phyloP scores from a whole-genome alignment of 2,797 vertebrate genomes.

The Enteromius afrohamiltoni region DNA sequence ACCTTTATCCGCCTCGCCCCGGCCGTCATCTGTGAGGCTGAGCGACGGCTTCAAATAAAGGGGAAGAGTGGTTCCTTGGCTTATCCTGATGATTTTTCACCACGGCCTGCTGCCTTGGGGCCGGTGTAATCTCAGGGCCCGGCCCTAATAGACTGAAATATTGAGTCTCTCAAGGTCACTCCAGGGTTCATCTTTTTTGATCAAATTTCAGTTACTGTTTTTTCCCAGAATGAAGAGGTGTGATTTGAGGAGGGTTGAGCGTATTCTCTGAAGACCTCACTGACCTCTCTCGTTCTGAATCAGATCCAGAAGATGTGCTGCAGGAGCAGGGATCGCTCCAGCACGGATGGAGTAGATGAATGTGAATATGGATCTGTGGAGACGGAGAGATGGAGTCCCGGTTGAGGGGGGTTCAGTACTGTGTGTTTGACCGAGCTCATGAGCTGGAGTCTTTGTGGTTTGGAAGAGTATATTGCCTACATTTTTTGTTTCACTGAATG shows the following conservation, averaged over 20 bases:
- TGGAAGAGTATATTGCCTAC: background rate
- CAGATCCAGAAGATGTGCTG: constrained; percentile 49
- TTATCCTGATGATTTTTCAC: constrained; percentile 59
- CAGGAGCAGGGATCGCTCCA: constrained; percentile 29
- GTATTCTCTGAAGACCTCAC: constrained; percentile 53
- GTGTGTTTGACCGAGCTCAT: background rate
- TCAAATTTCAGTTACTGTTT: constrained; percentile 68
- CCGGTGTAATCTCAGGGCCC: constrained; percentile 48
- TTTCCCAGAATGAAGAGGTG: constrained; percentile 62
- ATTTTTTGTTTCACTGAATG: background rate
- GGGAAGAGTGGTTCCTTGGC: constrained; percentile 46
- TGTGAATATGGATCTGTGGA: constrained; percentile 12
- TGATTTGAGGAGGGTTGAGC: constrained; percentile 37
- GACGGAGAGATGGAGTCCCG: background rate
- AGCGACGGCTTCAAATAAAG: constrained; percentile 19
- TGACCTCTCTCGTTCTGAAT: constrained; percentile 31
- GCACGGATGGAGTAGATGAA: constrained; percentile 37
- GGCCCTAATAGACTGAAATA: constrained; percentile 63
- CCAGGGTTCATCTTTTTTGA: constrained; percentile 69
- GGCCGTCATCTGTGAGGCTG: constrained; percentile 11
- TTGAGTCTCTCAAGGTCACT: constrained; percentile 69
- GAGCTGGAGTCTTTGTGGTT: background rate
- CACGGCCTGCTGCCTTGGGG: constrained; percentile 40
- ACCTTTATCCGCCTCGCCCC: constrained; percentile 23
- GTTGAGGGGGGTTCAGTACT: background rate